phyloP scores from a whole-genome alignment of 2,797 vertebrate genomes.

The Coregonus ussuriensis region DNA sequence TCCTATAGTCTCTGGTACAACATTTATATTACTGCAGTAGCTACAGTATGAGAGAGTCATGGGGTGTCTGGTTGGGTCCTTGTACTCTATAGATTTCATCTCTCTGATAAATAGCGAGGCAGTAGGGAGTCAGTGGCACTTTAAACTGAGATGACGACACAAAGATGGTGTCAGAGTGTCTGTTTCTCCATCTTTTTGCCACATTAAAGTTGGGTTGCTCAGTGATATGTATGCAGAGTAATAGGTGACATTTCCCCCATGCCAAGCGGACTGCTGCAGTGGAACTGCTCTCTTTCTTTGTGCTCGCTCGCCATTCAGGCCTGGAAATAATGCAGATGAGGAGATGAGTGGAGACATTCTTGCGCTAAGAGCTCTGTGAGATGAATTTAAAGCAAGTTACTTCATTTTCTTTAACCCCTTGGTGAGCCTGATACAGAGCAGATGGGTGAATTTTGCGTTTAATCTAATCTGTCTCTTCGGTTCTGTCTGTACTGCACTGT shows the following conservation, averaged over 20 bases:
- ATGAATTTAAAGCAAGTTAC: slow-evolving; percentile 23
- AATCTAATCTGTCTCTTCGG: background rate
- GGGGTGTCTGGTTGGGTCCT: background rate
- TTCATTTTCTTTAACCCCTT: slow-evolving; percentile 6
- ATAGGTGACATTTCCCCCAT: slow-evolving; percentile 1
- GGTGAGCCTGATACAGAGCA: background rate
- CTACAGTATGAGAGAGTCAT: background rate
- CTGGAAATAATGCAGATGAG: background rate
- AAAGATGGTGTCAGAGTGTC: background rate
- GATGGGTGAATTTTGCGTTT: background rate
- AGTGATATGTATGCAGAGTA: background rate
- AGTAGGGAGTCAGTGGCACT: background rate
- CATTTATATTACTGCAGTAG: background rate
- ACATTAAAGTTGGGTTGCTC: background rate
- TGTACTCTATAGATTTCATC: background rate
- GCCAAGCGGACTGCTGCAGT: slow-evolving; percentile 2
- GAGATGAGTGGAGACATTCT: slow-evolving; percentile 15
- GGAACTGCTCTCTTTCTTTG: background rate
- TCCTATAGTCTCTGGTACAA: background rate
- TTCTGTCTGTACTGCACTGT: background rate
- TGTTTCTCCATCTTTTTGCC: background rate
- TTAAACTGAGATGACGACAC: background rate
- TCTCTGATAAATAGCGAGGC: background rate
- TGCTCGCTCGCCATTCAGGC: slow-evolving; percentile 3
- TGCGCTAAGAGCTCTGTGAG: slow-evolving; percentile 13